A percentile compares a stretch with the other conserved stretches of the same genome.
Evolutionary conservation across 2,797 vertebrate genomes (phyloP).

Genomic region (Sorex maritimensis): DNA sequence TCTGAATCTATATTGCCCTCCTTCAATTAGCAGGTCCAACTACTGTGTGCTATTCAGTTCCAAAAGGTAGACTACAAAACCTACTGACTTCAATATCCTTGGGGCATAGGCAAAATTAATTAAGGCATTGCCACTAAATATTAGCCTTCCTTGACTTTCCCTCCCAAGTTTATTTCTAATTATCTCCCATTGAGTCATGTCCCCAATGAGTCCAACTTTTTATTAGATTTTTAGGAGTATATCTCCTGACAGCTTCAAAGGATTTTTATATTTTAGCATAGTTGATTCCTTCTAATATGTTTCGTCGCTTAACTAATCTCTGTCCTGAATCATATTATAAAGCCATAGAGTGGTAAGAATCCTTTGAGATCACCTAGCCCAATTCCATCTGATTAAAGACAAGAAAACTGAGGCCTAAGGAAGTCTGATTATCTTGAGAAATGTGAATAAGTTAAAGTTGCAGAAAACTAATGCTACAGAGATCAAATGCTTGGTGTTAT

Average conservation of each 20-base stretch:
- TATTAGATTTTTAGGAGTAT: conserved; percentile 82
- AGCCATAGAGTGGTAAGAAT: conserved; percentile 40
- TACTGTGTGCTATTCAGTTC: conserved; percentile 30
- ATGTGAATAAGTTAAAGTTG: not conserved
- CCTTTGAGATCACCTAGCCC: conserved; percentile 71
- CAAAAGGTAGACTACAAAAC: conserved; percentile 41
- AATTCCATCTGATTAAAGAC: conserved; percentile 65
- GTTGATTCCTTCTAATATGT: conserved; percentile 81
- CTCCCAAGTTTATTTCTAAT: conserved; percentile 83
- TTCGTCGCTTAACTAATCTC: conserved; percentile 79
- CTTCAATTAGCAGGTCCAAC: conserved; percentile 74
- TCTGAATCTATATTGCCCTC: conserved; percentile 63
- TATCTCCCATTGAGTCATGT: conserved; percentile 81
- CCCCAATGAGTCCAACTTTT: conserved; percentile 81
- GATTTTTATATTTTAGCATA: conserved; percentile 83
- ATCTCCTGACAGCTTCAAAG: conserved; percentile 81
- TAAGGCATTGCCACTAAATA: conserved; percentile 78
- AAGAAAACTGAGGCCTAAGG: conserved; percentile 72
- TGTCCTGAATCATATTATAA: conserved; percentile 75
- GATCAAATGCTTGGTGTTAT: not conserved
- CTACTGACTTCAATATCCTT: conserved; percentile 43
- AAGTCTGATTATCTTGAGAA: conserved; percentile 40
- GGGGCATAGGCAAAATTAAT: conserved; percentile 80
- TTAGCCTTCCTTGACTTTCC: conserved; percentile 67
- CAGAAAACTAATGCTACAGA: conserved; percentile 24